A percentile compares a stretch with the other conserved stretches of the same genome.
phyloP scores from a whole-genome alignment of 2,797 vertebrate species.

The Danio choprae region DNA sequence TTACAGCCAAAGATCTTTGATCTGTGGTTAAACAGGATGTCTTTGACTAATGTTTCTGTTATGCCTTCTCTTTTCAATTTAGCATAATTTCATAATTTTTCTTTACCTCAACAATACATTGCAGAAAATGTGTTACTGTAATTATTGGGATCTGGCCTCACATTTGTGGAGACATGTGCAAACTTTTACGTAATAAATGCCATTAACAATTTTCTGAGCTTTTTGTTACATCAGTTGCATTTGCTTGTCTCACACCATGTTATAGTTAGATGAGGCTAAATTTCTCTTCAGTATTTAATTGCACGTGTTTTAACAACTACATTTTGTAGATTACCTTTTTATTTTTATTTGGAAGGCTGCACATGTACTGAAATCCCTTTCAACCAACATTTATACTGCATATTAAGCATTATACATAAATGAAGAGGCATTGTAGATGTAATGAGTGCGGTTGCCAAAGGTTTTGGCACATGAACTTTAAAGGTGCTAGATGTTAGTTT shows the following conservation, averaged over 20 bases:
- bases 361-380: too few relatives aligned
- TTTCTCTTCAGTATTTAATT: too few relatives aligned
- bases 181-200: constrained; percentile 76
- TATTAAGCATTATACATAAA: too few relatives aligned
- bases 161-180: constrained; percentile 58
- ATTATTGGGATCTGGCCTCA: constrained; percentile 38
- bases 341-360: too few relatives aligned
- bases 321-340: too few relatives aligned
- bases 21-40: constrained; percentile 46
- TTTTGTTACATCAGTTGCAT: background rate
- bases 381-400: too few relatives aligned
- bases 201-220: constrained; percentile 60
- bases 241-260: background rate
- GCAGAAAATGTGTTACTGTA: constrained; percentile 48
- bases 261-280: too few relatives aligned
- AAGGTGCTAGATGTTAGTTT: too few relatives aligned
- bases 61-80: constrained; percentile 55
- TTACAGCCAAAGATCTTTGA: constrained; percentile 59
- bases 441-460: too few relatives aligned
- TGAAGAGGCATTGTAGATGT: too few relatives aligned
- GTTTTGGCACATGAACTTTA: too few relatives aligned
- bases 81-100: constrained; percentile 40
- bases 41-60: constrained; percentile 58
- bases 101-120: constrained; percentile 57
- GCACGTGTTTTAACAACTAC: too few relatives aligned